Percentiles rank a stretch among this genome's conserved stretches.
Evolutionary conservation across 1,140 invertebrate species (phyloP).

Genomic region (Solenopsis fugax): DNA sequence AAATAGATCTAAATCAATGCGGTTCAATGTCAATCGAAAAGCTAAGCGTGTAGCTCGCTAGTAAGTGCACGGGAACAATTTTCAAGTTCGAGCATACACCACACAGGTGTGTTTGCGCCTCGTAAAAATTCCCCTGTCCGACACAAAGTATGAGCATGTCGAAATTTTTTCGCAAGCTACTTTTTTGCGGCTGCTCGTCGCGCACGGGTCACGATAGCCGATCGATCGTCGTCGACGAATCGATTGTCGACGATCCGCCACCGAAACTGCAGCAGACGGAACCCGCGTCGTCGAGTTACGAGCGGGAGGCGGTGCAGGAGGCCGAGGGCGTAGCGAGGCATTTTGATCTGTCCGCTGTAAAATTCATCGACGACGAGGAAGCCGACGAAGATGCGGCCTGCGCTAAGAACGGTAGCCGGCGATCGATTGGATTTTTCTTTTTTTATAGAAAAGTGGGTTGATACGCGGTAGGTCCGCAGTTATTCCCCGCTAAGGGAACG

Average conservation of each 20-base stretch:
- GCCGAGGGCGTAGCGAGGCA: slow-evolving; percentile 78
- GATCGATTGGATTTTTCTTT: slow-evolving; percentile 60
- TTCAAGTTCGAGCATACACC: background rate
- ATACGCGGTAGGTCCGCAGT: slow-evolving; percentile 35
- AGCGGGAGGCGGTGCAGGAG: slow-evolving; percentile 54
- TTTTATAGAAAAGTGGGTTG: slow-evolving; percentile 65
- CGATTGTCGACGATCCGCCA: slow-evolving; percentile 55
- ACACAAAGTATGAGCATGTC: slow-evolving; percentile 59
- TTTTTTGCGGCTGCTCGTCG: slow-evolving; percentile 76
- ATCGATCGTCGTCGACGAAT: slow-evolving; percentile 70
- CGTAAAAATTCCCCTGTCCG: background rate
- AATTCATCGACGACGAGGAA: slow-evolving; percentile 84
- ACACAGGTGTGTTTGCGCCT: background rate
- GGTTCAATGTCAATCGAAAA: slow-evolving; percentile 25
- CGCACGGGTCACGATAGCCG: slow-evolving; percentile 68
- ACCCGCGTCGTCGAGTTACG: slow-evolving; percentile 32
- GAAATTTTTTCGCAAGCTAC: slow-evolving; percentile 75
- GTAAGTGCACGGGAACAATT: background rate
- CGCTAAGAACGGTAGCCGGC: slow-evolving; percentile 56
- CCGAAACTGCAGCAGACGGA: slow-evolving; percentile 64
- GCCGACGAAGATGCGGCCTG: slow-evolving; percentile 61
- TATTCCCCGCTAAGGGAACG: slow-evolving; percentile 59
- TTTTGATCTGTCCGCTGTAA: slow-evolving; percentile 83
- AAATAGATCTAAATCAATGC: slow-evolving; percentile 41
- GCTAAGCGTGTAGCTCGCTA: background rate